Evolutionary conservation across 2,113 vertebrate genomes (phyloP).

Genomic region (Procavia capensis): DNA sequence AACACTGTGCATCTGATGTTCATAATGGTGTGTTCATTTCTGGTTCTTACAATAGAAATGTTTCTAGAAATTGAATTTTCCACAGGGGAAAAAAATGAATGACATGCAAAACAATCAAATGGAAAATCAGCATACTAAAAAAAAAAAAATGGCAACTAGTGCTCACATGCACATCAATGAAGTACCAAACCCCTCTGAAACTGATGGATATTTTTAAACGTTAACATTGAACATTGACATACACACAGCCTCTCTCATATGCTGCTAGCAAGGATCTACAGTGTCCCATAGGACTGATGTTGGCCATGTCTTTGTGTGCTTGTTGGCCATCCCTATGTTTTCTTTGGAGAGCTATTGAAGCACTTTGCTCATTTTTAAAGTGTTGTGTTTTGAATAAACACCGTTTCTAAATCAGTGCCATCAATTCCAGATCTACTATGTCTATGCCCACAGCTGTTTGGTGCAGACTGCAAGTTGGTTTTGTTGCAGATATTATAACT

Average conservation of each 20-base stretch:
- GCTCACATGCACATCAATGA: background rate
- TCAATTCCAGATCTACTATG: constrained; percentile 11
- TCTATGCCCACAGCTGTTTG: background rate
- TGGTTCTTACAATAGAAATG: no score
- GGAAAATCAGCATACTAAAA: background rate
- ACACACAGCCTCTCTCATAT: background rate
- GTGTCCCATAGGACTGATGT: background rate
- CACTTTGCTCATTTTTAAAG: background rate
- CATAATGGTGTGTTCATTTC: no score
- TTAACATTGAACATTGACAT: background rate
- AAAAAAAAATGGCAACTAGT: background rate
- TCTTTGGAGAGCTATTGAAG: background rate
- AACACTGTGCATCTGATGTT: no score
- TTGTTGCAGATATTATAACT: background rate
- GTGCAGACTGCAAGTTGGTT: background rate
- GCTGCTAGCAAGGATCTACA: background rate
- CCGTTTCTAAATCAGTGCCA: background rate
- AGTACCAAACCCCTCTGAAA: background rate
- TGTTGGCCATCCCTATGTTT: background rate
- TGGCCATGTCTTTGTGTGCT: background rate
- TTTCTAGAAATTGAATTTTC: no score
- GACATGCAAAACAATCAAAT: background rate
- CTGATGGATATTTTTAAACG: background rate
- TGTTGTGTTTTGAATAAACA: background rate
- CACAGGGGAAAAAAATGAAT: background rate